Evolutionary conservation across 2,797 vertebrate genomes (phyloP).

Genomic region (Megalops cyprinoides): DNA sequence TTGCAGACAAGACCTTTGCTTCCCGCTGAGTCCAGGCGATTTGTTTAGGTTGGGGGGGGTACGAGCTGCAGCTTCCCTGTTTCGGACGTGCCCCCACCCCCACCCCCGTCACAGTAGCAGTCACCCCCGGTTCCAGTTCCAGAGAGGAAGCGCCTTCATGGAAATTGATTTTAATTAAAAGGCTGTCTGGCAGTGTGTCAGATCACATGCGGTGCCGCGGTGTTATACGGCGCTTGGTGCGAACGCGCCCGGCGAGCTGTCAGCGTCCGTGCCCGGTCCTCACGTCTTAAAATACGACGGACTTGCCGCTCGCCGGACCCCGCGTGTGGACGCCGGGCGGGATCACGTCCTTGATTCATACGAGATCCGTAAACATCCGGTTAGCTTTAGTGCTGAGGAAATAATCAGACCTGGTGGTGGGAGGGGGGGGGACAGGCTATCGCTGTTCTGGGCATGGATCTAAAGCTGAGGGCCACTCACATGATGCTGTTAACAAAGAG

Average conservation of each 20-base stretch:
- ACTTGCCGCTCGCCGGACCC: neutral
- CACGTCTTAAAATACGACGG: neutral
- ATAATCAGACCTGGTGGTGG: too few relatives aligned
- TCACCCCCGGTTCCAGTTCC: neutral
- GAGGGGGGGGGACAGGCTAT: neutral
- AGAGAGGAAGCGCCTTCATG: neutral
- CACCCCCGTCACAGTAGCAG: neutral
- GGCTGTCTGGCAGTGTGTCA: neutral
- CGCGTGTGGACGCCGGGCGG: neutral
- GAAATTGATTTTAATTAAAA: constrained; percentile 16
- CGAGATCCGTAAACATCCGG: too few relatives aligned
- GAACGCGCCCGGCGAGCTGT: neutral
- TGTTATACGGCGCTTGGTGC: neutral
- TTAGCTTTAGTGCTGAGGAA: too few relatives aligned
- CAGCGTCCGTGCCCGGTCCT: too few relatives aligned
- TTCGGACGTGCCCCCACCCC: constrained; percentile 22
- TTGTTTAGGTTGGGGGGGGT: neutral
- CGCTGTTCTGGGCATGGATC: too few relatives aligned
- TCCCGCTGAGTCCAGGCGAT: neutral
- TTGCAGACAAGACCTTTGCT: constrained; percentile 12
- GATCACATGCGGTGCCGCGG: neutral
- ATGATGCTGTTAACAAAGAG: too few relatives aligned
- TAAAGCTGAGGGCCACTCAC: too few relatives aligned
- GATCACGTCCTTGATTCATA: too few relatives aligned
- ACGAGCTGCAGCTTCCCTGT: neutral